These are phyloP conservation scores for Coccyzus lansbergi DNA, from an alignment of 2,797 vertebrate species.

Conservation along the genomic window DNA sequence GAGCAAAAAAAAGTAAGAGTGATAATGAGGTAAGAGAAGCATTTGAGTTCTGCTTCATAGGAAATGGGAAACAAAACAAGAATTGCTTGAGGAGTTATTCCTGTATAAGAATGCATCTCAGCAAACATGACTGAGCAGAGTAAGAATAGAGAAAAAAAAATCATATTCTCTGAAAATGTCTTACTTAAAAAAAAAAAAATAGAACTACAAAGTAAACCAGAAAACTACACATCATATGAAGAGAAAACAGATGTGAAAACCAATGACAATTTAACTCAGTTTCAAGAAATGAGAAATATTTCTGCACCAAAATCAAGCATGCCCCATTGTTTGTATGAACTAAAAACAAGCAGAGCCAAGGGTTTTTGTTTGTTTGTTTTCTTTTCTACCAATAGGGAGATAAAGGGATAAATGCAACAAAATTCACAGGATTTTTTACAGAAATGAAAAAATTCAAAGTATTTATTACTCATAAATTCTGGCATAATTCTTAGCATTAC, in stretches of 20 bases:
- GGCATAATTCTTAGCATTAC: not conserved
- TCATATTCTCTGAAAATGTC: not conserved
- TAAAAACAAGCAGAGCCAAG: not conserved
- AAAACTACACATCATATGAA: not conserved
- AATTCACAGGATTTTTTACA: not conserved
- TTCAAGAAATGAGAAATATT: not conserved
- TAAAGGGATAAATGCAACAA: not conserved
- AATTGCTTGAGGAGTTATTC: not conserved
- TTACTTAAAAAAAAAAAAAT: not conserved
- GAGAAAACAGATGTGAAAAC: not conserved
- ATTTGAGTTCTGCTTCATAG: not conserved
- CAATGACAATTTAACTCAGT: not conserved
- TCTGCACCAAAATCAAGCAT: not conserved
- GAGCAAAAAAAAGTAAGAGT: not conserved
- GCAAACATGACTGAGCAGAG: not conserved
- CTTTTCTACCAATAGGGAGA: rapidly evolving
- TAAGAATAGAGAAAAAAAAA: not conserved
- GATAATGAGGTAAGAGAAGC: not conserved
- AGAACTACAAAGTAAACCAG: not conserved
- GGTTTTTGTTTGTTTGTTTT: rapidly evolving
- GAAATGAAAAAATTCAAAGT: not conserved
- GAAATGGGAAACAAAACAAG: not conserved
- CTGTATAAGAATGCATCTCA: not conserved
- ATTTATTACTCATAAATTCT: not conserved
- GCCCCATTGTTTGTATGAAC: not conserved